phyloP scores from a whole-genome alignment of 1,140 invertebrate genomes.

The Hydropsyche tenuis region DNA sequence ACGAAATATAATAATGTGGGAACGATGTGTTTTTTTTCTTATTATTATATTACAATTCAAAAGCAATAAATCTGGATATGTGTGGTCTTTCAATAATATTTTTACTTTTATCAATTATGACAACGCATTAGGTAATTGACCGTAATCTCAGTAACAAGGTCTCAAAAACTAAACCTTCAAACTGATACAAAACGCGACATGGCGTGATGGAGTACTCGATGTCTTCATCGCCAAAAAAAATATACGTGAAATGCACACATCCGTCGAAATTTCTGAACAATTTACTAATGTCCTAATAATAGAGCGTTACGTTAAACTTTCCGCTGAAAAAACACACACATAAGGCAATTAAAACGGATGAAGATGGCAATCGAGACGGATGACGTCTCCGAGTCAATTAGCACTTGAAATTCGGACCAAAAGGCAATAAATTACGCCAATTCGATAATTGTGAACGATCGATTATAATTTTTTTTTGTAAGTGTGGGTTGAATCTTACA shows the following conservation, averaged over 20 bases:
- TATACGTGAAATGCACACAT: constrained; percentile 1
- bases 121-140: background rate
- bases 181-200: constrained; percentile 2
- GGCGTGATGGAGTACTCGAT: constrained; percentile 13
- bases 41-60: too few species aligned
- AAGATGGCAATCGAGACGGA: background rate
- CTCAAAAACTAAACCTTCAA: background rate
- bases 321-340: constrained; percentile 3
- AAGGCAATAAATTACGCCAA: too few species aligned
- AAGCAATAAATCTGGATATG: too few species aligned
- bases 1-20: too few species aligned
- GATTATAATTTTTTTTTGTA: too few species aligned
- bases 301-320: constrained; percentile 6
- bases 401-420: too few species aligned
- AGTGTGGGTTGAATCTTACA: too few species aligned
- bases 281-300: constrained; percentile 13
- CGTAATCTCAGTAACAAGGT: background rate
- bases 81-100: too few species aligned
- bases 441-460: too few species aligned
- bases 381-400: background rate
- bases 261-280: background rate
- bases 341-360: background rate
- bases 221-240: constrained; percentile 5
- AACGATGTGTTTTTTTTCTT: too few species aligned
- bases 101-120: too few species aligned